phyloP scores from a whole-genome alignment of 2,113 vertebrate species.

The Crotalus horridus region DNA sequence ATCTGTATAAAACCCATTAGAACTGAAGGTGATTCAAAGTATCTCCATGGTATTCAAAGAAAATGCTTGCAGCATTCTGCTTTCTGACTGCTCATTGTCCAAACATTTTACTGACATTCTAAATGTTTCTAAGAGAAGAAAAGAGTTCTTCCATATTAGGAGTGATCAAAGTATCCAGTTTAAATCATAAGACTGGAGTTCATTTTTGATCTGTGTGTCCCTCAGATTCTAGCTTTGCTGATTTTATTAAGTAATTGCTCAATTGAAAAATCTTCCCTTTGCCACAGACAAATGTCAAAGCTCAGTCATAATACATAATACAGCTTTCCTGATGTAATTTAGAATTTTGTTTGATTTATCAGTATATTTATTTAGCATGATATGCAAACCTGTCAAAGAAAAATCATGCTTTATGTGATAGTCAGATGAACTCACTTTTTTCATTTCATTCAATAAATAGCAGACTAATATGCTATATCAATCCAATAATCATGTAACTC shows the following conservation, averaged over 20 bases:
- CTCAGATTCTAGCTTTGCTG: slow-evolving; percentile 7
- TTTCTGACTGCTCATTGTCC: slow-evolving; percentile 45
- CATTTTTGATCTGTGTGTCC: slow-evolving; percentile 24
- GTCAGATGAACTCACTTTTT: background rate
- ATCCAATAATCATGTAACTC: background rate
- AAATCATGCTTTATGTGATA: background rate
- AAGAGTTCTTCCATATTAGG: slow-evolving; percentile 6
- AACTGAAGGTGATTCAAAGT: slow-evolving; percentile 41
- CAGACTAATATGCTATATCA: background rate
- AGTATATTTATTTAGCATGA: background rate
- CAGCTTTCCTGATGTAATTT: slow-evolving; percentile 10
- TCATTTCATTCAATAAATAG: background rate
- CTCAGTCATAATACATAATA: slow-evolving; percentile 12
- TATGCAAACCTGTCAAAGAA: background rate
- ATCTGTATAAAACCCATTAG: slow-evolving; percentile 33
- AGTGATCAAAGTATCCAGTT: slow-evolving; percentile 20
- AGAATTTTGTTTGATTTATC: background rate
- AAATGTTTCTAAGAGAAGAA: background rate
- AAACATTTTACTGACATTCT: slow-evolving; percentile 46
- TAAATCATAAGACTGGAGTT: slow-evolving; percentile 41
- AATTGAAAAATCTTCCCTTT: slow-evolving; percentile 26
- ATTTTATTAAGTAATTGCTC: slow-evolving; percentile 39
- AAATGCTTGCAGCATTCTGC: slow-evolving; percentile 14
- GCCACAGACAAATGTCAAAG: slow-evolving; percentile 18
- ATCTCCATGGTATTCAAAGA: slow-evolving; percentile 58